These are phyloP conservation scores for Eonycteris spelaea DNA, from an alignment of 2,113 vertebrate genomes.

Conservation along the genomic window DNA sequence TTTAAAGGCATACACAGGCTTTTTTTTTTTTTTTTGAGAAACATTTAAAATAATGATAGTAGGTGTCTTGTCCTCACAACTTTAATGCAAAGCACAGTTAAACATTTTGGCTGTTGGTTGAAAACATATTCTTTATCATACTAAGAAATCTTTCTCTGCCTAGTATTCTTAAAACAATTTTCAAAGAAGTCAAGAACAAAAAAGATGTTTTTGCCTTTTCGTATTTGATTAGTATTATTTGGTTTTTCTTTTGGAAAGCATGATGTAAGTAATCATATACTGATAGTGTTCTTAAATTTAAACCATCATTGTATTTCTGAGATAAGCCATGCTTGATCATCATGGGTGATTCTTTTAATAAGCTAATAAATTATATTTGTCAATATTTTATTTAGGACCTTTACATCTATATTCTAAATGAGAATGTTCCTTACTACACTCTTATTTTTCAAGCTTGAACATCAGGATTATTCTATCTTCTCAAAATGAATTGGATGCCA, in stretches of 20 bases:
- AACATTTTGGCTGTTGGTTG: neutral
- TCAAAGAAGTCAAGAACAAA: neutral
- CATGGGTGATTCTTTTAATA: neutral
- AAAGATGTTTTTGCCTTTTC: neutral
- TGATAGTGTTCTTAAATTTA: neutral
- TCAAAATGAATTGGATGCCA: neutral
- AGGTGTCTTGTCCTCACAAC: neutral
- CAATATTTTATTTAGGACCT: neutral
- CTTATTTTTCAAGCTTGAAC: neutral
- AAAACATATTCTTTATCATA: neutral
- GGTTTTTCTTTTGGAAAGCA: neutral
- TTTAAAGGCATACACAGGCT: neutral
- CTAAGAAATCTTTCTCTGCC: neutral
- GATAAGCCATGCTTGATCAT: neutral
- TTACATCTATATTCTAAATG: neutral
- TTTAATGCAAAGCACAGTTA: neutral
- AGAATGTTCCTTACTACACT: neutral
- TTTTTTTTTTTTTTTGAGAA: neutral
- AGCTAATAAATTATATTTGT: neutral
- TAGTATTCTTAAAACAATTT: neutral
- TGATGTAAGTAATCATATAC: neutral
- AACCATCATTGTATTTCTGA: neutral
- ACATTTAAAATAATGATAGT: neutral
- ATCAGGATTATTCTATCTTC: constrained; percentile 20
- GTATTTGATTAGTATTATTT: neutral